Percentiles rank a stretch among this genome's conserved stretches.
Evolutionary conservation across 2,888 invertebrate genomes (phyloP).

Genomic region (Drosophila picticornis): DNA sequence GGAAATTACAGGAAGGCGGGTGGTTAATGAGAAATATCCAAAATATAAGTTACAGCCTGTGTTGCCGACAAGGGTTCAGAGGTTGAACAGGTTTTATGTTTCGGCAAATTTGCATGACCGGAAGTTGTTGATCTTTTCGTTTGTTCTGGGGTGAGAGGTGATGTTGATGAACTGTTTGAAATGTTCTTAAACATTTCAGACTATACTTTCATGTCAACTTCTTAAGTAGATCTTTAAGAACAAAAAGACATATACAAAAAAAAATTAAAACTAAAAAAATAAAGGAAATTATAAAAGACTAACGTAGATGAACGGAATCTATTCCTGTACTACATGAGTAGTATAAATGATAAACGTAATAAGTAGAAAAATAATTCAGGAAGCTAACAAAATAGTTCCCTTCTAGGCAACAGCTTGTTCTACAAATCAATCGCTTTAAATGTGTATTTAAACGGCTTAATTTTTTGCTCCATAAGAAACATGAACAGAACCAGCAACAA

Average conservation of each 20-base stretch:
- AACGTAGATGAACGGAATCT: background rate
- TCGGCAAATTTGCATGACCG: conserved; percentile 69
- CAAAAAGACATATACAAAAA: background rate
- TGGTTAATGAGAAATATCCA: conserved; percentile 51
- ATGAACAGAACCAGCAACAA: conserved; percentile 18
- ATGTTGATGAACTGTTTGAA: conserved; percentile 52
- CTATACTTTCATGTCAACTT: conserved; percentile 49
- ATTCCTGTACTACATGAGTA: background rate
- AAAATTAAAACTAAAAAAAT: background rate
- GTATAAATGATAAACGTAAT: background rate
- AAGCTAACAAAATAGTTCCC: background rate
- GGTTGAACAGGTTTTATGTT: conserved; percentile 52
- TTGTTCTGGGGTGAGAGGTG: conserved; percentile 54
- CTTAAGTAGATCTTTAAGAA: background rate
- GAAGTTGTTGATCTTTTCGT: conserved; percentile 57
- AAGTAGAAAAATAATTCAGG: background rate
- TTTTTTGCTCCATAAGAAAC: conserved; percentile 28
- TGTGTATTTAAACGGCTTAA: conserved; percentile 32
- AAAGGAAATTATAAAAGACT: background rate
- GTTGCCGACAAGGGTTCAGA: conserved; percentile 28
- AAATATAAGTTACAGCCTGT: conserved; percentile 62
- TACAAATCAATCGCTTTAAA: conserved; percentile 25
- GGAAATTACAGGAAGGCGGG: conserved; percentile 64
- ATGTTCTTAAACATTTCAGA: conserved; percentile 29
- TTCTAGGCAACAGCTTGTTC: background rate